Conservation (phyloP, 2,113 vertebrate genomes). For the Syngnathus floridae region DNA sequence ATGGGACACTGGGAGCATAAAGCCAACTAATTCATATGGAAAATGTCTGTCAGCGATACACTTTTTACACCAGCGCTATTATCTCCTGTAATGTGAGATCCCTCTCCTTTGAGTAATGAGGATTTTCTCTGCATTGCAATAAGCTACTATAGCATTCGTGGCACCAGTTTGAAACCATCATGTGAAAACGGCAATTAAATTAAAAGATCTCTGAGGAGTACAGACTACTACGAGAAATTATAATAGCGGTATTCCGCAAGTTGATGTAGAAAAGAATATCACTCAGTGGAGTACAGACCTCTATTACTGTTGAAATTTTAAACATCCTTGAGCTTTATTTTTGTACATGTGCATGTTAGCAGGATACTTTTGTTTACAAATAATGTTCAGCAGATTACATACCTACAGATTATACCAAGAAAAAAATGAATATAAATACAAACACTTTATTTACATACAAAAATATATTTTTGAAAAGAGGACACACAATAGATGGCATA, state of each 20-base stretch:
- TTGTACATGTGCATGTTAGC: no score
- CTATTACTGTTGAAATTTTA: no score
- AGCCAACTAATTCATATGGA: conserved; percentile 45
- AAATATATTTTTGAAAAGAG: background rate
- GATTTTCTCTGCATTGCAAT: conserved; percentile 13
- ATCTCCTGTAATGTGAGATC: conserved; percentile 49
- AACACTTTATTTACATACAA: background rate
- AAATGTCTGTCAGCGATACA: conserved; percentile 53
- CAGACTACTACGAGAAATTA: conserved; percentile 1
- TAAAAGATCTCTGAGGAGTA: background rate
- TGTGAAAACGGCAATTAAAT: conserved; percentile 16
- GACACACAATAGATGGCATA: background rate
- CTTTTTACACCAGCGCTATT: conserved; percentile 40
- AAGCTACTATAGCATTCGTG: conserved; percentile 13
- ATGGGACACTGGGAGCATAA: conserved; percentile 30
- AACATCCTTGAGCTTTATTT: no score
- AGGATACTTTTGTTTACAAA: no score
- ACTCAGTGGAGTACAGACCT: no score
- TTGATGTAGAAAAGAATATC: no score
- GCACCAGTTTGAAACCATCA: conserved; percentile 14
- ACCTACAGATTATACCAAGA: background rate
- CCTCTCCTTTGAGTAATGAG: conserved; percentile 24
- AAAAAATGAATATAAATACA: background rate
- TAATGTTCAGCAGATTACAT: no score
- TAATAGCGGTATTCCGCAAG: no score